Evolutionary conservation across 2,113 vertebrate species (phyloP), one percentile per base, ranked within the genome.

Genomic region (Acinonyx jubatus): DNA sequence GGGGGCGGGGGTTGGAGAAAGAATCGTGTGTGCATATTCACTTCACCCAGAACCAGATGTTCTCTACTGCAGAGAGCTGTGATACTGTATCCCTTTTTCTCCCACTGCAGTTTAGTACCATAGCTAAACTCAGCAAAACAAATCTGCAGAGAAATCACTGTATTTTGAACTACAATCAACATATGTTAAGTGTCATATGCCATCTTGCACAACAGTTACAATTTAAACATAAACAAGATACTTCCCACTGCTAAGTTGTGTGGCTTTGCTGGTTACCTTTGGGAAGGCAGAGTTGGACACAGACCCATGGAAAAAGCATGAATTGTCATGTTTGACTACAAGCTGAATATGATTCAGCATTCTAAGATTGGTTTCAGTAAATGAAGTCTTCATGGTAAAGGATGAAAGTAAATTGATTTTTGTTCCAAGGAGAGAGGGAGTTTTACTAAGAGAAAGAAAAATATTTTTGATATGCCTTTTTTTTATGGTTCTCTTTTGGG

Each of bases 341-440:
- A 45, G 50, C 36, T 81, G 7, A 92, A 18, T 69, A 5, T 84
- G 76, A 95, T 48, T 94, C 66, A 68, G 16, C 25, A 5, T 71
- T 85, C 81, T n/a, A 45, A 85, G 95, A 80, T 21, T 66, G 52
- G 29, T 96, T 96, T 76, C 9, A 10, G 48, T 92, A 86, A 94
- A 55, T 33, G 83, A 83, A n/a, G 36, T 10, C 81, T 82, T 84
- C 71, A 81, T 79, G 52, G 81, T 61, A 80, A 87, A 92, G n/a
- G 38, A 45, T 74, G 65, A 96, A 97, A 97, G 45, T 21, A 69
- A 89, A 80, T 52, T 87, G 50, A 84, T 88, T 91, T 96, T 91
- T 66, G 7, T 76, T 80, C 33, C 19, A n/a, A 33, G 48, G 90
- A 61, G 65, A 89, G 91, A 82, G 45, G 41, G 29, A 78, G 29